Percentiles rank a stretch among this genome's conserved stretches.
Conservation (phyloP, 1,140 invertebrate species). For the Achatina immaculata region DNA sequence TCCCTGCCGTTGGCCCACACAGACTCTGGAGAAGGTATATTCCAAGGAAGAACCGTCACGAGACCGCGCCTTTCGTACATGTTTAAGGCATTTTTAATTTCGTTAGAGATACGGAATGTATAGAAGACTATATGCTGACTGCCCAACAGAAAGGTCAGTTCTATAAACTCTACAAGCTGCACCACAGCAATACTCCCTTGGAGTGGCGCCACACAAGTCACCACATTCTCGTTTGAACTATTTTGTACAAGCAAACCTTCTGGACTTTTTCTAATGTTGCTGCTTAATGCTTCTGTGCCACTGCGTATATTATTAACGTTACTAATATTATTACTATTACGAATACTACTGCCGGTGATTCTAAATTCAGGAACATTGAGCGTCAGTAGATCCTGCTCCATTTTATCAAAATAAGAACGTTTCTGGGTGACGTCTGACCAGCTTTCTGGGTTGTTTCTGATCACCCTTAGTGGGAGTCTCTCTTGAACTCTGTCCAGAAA, state of each 20-base stretch:
- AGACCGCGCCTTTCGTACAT: conserved; percentile 38
- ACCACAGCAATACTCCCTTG: conserved; percentile 31
- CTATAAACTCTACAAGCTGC: conserved; percentile 40
- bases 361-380: not conserved
- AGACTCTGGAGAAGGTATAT: conserved; percentile 24
- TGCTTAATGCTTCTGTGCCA: not conserved
- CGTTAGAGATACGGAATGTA: conserved; percentile 25
- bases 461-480: not conserved
- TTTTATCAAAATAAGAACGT: not conserved
- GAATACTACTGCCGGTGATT: not conserved
- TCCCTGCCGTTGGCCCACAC: conserved; percentile 38
- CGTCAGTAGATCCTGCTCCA: conserved; percentile 2
- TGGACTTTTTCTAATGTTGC: not conserved
- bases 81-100: conserved; percentile 25
- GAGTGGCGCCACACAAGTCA: conserved; percentile 34
- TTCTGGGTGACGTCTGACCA: not conserved
- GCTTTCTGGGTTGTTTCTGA: conserved; percentile 3
- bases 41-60: conserved; percentile 36
- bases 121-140: conserved; percentile 37
- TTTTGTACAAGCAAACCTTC: not conserved
- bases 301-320: not conserved
- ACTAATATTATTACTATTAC: not conserved
- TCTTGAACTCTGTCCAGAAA: not conserved
- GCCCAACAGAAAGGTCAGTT: conserved; percentile 37
- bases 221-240: conserved; percentile 4